Evolutionary conservation across 2,113 vertebrate genomes (phyloP), one percentile per base, ranked within the genome.

Genomic region (Poeciliopsis turrubarensis): DNA sequence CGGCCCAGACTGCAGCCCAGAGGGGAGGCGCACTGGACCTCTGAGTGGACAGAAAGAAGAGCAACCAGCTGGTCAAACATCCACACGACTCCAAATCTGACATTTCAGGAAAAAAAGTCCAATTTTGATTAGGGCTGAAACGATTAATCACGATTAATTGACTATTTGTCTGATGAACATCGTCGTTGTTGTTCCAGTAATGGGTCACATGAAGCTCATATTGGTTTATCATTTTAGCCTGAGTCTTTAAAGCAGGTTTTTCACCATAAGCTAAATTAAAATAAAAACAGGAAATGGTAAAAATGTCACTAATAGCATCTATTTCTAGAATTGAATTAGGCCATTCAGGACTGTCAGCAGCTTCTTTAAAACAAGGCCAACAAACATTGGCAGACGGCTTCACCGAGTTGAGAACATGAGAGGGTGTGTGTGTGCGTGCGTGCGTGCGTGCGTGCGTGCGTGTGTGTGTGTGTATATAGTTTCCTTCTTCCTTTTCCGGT

Each of bases 21-120:
- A 1, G 98, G 98, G 0, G 97, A 97, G 72, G 98, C 97, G 86
- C 98, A 99, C 22, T 94, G 95, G 17, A 93, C 95, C 90, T 98
- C 97, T 99, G 95, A n/a, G 80, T 1, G 83, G 82, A 47, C 27
- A 81, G 5, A 93, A 19, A 85, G 7, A 14, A 41, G 14, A 5
- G 14, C 5, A n/a, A 14, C 8, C 51, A 57, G 19, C 10, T 57
- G 25, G 22, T 57, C 9, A 57, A 57, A 57, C 51, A 57, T 25
- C 7, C 7, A 8, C 17, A 54, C 7, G 5, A 54, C 51, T 54
- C 51, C 2, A 54, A 22, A 54, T 0, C 51, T 9, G 22, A 54
- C 0, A 22, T 22, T 22, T 54, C 7, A 22, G 8, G 17, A 54
- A 51, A 51, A 51, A 51, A 22, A 51, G 34, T 11, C 34, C 8